phyloP scores from a whole-genome alignment of 92 coral and sea anemone genomes.

The Actinostola sp. region DNA sequence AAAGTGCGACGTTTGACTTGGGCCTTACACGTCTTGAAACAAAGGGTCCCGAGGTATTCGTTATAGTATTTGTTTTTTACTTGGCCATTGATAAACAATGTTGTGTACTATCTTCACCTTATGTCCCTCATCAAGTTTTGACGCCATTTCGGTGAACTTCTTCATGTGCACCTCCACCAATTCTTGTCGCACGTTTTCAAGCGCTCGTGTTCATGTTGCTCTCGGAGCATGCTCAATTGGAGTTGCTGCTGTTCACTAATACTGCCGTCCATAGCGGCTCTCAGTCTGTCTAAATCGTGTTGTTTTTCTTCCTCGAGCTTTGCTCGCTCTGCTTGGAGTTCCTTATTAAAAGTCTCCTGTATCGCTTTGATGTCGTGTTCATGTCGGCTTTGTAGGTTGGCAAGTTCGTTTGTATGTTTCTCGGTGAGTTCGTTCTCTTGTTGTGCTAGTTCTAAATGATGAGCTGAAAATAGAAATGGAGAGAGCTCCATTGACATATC shows the following conservation, averaged over 20 bases:
- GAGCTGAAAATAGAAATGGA: not conserved
- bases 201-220: constrained; percentile 91
- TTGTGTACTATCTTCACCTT: constrained; percentile 52
- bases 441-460: constrained; percentile 29
- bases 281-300: constrained; percentile 69
- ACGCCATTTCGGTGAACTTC: constrained; percentile 94
- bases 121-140: constrained; percentile 80
- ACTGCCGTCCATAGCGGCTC: constrained; percentile 84
- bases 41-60: too few species aligned
- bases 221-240: constrained; percentile 85
- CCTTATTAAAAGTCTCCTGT: constrained; percentile 64
- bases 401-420: constrained; percentile 56
- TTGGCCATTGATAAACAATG: not conserved
- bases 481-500: too few species aligned
- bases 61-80: too few species aligned
- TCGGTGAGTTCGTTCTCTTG: constrained; percentile 44
- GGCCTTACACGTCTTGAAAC: too few species aligned
- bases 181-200: constrained; percentile 84
- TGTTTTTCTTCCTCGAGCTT: constrained; percentile 75
- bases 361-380: constrained; percentile 64
- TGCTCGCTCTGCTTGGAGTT: constrained; percentile 67
- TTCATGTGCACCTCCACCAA: constrained; percentile 97
- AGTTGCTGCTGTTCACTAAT: constrained; percentile 88
- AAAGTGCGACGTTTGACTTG: too few species aligned
- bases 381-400: constrained; percentile 46